Evolutionary conservation across 2,113 vertebrate genomes (phyloP).

Genomic region (Gymnarchus niloticus): DNA sequence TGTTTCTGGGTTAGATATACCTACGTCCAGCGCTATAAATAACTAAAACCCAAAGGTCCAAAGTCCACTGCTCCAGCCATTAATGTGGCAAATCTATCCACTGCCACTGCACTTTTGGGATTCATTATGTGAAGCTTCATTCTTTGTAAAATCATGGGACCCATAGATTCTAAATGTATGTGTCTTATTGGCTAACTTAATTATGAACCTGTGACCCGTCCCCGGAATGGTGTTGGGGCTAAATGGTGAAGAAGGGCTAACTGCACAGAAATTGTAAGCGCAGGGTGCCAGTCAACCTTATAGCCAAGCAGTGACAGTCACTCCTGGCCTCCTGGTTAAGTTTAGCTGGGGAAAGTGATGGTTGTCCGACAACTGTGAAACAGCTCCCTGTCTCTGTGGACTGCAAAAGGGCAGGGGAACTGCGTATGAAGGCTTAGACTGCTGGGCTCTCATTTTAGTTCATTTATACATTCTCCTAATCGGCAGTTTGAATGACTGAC

Average conservation of each 20-base stretch:
- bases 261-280: not conserved
- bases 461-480: slow-evolving; percentile 30
- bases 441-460: slow-evolving; percentile 14
- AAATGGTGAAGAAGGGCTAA: not conserved
- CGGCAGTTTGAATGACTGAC: slow-evolving; percentile 25
- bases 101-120: not conserved
- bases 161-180: not conserved
- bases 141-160: not conserved
- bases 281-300: not conserved
- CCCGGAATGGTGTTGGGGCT: not conserved
- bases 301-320: not conserved
- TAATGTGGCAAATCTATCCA: not conserved
- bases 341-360: slow-evolving; percentile 5
- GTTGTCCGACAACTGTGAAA: not conserved
- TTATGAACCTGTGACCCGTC: not conserved
- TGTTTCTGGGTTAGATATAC: not conserved
- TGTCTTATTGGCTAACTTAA: slow-evolving; percentile 6
- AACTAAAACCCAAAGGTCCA: not conserved
- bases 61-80: not conserved
- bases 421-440: not conserved
- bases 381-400: not conserved
- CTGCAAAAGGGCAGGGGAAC: not conserved
- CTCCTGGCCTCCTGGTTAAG: not conserved
- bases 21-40: not conserved
- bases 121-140: slow-evolving; percentile 4